phyloP scores from a whole-genome alignment of 2,888 invertebrate genomes.

The Zaprionus bogoriensis region DNA sequence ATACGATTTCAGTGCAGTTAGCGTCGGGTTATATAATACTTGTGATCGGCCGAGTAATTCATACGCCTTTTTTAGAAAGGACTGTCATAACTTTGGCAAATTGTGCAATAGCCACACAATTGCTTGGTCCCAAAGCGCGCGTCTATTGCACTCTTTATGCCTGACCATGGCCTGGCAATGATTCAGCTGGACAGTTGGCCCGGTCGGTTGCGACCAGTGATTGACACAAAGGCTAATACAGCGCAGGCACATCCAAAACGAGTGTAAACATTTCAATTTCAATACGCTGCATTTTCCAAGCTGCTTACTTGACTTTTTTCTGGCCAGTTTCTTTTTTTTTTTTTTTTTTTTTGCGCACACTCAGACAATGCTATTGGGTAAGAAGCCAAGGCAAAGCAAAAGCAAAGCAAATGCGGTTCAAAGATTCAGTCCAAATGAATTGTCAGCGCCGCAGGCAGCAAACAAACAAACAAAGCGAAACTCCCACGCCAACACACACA shows the following conservation, averaged over 20 bases:
- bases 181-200: slow-evolving; percentile 33
- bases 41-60: slow-evolving; percentile 47
- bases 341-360: slow-evolving; percentile 34
- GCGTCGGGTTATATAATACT: slow-evolving; percentile 51
- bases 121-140: slow-evolving; percentile 11
- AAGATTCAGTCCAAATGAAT: slow-evolving; percentile 43
- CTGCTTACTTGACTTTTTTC: slow-evolving; percentile 20
- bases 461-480: slow-evolving; percentile 52
- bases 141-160: slow-evolving; percentile 18
- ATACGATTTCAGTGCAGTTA: slow-evolving; percentile 58
- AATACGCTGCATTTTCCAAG: slow-evolving; percentile 39
- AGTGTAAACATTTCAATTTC: slow-evolving; percentile 18
- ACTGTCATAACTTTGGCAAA: slow-evolving; percentile 48
- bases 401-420: slow-evolving; percentile 43
- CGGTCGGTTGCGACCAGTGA: slow-evolving; percentile 17
- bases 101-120: slow-evolving; percentile 45
- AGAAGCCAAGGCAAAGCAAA: slow-evolving; percentile 48
- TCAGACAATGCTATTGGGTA: slow-evolving; percentile 57
- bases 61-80: slow-evolving; percentile 66
- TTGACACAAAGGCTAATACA: slow-evolving; percentile 35
- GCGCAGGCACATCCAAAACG: background rate
- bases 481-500: slow-evolving; percentile 60
- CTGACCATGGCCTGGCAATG: slow-evolving; percentile 47
- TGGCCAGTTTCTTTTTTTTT: too few species aligned
- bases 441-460: slow-evolving; percentile 59